phyloP scores from a whole-genome alignment of 92 coral and sea anemone species.

The Siderastrea siderea region DNA sequence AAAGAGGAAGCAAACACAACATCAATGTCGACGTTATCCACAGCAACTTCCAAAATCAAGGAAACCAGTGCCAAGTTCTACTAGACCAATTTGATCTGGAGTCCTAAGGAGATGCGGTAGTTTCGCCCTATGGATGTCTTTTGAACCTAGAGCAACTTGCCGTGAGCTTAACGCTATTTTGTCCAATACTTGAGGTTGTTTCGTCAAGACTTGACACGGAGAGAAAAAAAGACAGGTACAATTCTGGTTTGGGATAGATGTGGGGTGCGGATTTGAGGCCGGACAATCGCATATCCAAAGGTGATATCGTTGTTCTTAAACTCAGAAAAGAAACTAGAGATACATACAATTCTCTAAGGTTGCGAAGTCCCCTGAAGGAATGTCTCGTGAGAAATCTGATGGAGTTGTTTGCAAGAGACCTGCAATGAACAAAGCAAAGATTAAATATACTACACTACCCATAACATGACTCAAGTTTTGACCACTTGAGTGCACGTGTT shows the following conservation, averaged over 20 bases:
- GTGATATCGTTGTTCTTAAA: neutral
- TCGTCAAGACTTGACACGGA: no score
- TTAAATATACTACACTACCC: neutral
- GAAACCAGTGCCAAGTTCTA: neutral
- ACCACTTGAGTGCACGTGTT: no score
- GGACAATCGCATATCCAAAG: neutral
- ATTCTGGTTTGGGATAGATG: no score
- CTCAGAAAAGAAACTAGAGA: no score
- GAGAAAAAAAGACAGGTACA: no score
- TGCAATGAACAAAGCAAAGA: conserved; percentile 16
- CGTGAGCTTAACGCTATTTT: no score
- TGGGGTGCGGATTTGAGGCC: neutral
- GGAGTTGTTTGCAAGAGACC: conserved; percentile 92
- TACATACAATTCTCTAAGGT: conserved; percentile 85
- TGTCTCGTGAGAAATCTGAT: conserved; percentile 72
- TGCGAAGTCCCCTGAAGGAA: conserved; percentile 85
- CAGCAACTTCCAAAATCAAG: neutral
- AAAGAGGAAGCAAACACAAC: neutral
- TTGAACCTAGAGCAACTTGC: no score
- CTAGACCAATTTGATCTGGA: no score
- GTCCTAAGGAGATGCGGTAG: no score
- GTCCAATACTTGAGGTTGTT: no score
- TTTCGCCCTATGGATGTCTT: no score
- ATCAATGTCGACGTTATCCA: neutral
- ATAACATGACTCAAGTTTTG: neutral